Conservation (phyloP, 2,797 vertebrate genomes). For the Uromys caudimaculatus region DNA sequence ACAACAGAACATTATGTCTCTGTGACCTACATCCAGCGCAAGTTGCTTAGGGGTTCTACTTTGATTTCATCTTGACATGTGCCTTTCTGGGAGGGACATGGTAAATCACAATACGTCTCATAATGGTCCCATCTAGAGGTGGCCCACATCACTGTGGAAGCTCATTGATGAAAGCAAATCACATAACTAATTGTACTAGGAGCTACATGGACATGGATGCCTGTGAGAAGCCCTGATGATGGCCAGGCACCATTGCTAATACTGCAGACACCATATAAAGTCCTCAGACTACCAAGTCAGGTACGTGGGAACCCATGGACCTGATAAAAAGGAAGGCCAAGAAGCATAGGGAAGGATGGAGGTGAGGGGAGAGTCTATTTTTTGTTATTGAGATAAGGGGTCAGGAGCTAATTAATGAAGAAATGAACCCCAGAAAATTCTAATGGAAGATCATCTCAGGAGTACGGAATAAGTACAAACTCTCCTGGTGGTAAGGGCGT, state of each 20-base stretch:
- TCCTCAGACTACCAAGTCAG: neutral
- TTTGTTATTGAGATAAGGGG: neutral
- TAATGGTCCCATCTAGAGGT: neutral
- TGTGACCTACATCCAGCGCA: neutral
- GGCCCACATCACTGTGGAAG: neutral
- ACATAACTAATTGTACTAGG: neutral
- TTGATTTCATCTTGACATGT: neutral
- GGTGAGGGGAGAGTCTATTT: neutral
- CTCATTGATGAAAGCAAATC: conserved; percentile 22
- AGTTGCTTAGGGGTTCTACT: neutral
- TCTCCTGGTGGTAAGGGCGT: neutral
- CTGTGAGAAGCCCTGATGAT: neutral
- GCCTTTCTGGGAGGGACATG: neutral
- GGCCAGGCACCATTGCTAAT: neutral
- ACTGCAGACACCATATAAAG: neutral
- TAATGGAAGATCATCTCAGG: neutral
- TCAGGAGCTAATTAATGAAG: neutral
- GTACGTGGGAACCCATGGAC: neutral
- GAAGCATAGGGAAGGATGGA: neutral
- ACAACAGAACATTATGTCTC: neutral
- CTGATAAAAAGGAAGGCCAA: conserved; percentile 25
- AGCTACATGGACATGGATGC: neutral
- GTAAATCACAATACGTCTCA: neutral
- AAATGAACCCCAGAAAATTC: neutral
- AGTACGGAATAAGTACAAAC: neutral